phyloP scores from a whole-genome alignment of 2,113 vertebrate genomes.

The Rhipidura dahli region DNA sequence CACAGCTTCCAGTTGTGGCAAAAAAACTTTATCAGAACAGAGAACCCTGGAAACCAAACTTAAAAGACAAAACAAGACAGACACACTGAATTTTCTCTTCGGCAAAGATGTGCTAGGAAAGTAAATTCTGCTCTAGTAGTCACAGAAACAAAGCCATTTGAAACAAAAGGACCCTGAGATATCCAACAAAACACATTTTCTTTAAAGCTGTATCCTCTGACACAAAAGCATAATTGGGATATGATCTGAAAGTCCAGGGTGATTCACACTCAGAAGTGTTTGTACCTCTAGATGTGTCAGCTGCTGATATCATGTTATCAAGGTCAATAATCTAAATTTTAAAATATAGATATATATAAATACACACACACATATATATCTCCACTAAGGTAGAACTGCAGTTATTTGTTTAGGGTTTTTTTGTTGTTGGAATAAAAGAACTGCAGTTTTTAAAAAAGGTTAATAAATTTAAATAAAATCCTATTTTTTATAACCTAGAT shows the following conservation, averaged over 20 bases:
- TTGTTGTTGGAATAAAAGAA: background rate
- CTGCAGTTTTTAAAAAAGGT: background rate
- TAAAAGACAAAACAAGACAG: background rate
- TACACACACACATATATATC: fast-evolving
- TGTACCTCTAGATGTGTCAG: background rate
- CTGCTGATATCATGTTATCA: background rate
- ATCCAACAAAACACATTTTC: background rate
- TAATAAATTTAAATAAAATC: background rate
- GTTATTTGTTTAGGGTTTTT: background rate
- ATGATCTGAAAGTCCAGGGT: background rate
- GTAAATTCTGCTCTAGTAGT: background rate
- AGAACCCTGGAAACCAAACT: background rate
- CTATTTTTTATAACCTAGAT: background rate
- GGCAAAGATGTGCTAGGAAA: background rate
- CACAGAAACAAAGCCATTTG: background rate
- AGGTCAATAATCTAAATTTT: background rate
- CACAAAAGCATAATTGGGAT: background rate
- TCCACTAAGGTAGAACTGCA: background rate
- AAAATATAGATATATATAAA: background rate
- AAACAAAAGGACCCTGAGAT: background rate
- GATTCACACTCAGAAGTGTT: background rate
- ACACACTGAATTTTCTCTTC: background rate
- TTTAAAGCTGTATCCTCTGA: background rate
- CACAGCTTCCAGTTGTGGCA: background rate
- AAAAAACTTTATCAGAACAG: background rate